Evolutionary conservation across 2,797 vertebrate species (phyloP).

Genomic region (Aselliscus stoliczkanus): DNA sequence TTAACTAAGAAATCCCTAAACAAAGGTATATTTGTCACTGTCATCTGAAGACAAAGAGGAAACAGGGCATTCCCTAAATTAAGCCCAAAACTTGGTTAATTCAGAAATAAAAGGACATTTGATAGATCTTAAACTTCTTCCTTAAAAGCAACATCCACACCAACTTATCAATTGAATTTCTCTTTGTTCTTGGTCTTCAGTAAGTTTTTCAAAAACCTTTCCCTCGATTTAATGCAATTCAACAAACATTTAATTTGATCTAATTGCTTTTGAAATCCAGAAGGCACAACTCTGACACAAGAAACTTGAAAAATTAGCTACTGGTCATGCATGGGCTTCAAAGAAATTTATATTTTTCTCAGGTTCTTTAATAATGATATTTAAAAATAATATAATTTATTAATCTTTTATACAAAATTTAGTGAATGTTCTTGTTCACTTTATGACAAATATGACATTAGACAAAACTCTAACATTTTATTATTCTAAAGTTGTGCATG

Average conservation of each 20-base stretch:
- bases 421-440: constrained; percentile 37
- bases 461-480: constrained; percentile 21
- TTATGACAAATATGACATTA: constrained; percentile 51
- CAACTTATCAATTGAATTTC: background rate
- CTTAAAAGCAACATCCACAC: background rate
- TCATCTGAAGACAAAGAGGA: background rate
- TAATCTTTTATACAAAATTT: constrained; percentile 44
- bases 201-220: constrained; percentile 36
- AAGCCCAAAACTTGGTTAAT: background rate
- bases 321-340: constrained; percentile 39
- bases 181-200: background rate
- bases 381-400: constrained; percentile 51
- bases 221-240: background rate
- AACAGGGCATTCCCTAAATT: background rate
- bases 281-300: constrained; percentile 50
- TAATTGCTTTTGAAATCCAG: constrained; percentile 56
- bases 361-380: constrained; percentile 25
- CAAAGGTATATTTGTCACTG: background rate
- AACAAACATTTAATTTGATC: constrained; percentile 59
- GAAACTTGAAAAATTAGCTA: constrained; percentile 69
- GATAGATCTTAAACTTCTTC: background rate
- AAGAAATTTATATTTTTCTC: constrained; percentile 43
- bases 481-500: constrained; percentile 43
- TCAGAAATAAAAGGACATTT: background rate
- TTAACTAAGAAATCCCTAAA: background rate